Base-by-base conservation (phyloP, 2,797 vertebrate genomes). In the Microcaecilia unicolor region DNA sequence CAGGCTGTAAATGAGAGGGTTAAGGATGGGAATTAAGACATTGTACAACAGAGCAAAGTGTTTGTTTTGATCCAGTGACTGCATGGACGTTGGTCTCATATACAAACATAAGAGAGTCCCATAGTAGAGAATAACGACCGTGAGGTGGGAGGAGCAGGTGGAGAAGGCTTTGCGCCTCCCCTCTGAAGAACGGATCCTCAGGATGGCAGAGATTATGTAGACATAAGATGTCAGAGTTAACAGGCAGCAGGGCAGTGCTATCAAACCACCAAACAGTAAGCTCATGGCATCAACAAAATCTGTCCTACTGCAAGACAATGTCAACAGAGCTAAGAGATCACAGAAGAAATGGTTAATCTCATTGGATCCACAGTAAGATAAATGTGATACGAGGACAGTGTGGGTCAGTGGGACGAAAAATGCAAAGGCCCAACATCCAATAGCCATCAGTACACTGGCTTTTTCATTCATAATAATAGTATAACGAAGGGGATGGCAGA, bases 381-480 rank as follows among this genome's bases (percentile, higher is more conserved):
- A 25, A 4, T 8, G 18, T 19, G 61, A 57, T 23, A 55, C 25
- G 22, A 66, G 51, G 10, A 41, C 41, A 9, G 55, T 66, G 18
- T 68, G 61, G 29, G 70, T 52, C 18, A 59, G 22, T 0, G 64
- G 71, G 20, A 33, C 50, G 20, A 73, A 10, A n/a, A 64, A 69
- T 0, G 73, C 74, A 41, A 66, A 61, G n/a, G 78, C 10, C 69
- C 72, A 78, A 3, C 55, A 58, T 6, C 67, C 64, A 8, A 67
- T n/a, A 0, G 27, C 57, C 37, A 79, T 13, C n/a, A n/a, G n/a
- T n/a, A n/a, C n/a, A 21, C 51, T 67, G 22, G 51, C 25, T 3
- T 20, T 29, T 4, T 10, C n/a, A 20, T 6, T 69, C 69, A 74
- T 79, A 24, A 70, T 38, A 30, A 31, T 55, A 6, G 31, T 51